phyloP scores from a whole-genome alignment of 2,888 invertebrate species.

The Eremobia ochroleuca region DNA sequence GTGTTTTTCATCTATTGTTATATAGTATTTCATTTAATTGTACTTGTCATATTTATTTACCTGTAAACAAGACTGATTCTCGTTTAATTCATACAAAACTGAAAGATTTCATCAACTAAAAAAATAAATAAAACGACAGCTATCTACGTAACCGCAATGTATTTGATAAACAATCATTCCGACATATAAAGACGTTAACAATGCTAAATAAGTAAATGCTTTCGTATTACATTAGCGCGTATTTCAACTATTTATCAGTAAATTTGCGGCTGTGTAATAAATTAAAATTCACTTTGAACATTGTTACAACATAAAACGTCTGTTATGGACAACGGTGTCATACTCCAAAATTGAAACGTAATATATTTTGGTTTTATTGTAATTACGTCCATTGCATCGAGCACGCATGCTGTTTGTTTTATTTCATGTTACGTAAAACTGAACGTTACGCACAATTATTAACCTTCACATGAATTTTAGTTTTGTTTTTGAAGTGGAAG shows the following conservation, averaged over 20 bases:
- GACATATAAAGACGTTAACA: conserved; percentile 29
- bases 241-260: conserved; percentile 35
- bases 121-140: not conserved
- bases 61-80: not conserved
- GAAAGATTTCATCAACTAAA: not conserved
- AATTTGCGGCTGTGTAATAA: conserved; percentile 54
- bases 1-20: not conserved
- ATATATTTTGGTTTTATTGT: conserved; percentile 42
- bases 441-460: conserved; percentile 26
- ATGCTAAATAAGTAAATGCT: conserved; percentile 39
- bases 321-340: conserved; percentile 38
- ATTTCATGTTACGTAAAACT: conserved; percentile 24
- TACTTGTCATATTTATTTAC: not conserved
- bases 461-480: not conserved
- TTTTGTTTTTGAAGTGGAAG: not conserved
- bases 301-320: conserved; percentile 48
- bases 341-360: conserved; percentile 38
- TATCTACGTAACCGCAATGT: not conserved
- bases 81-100: not conserved
- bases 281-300: conserved; percentile 40
- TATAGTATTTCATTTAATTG: no score
- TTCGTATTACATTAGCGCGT: conserved; percentile 31
- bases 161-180: conserved; percentile 11
- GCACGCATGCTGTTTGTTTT: conserved; percentile 40
- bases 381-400: conserved; percentile 23